Evolutionary conservation across 2,888 invertebrate genomes (phyloP).

Genomic region (Euplagia quadripunctaria): DNA sequence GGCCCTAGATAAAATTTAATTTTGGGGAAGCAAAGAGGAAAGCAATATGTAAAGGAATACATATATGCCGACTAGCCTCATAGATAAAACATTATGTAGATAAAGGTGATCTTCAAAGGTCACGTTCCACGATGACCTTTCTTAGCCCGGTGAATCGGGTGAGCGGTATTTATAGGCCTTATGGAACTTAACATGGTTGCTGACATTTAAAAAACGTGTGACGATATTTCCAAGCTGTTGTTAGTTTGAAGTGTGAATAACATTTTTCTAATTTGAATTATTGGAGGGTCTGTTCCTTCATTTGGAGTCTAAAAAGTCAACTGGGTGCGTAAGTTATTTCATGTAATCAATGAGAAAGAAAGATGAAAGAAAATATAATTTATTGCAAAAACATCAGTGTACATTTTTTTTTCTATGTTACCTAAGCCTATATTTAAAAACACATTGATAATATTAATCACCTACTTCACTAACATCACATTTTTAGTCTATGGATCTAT

Average conservation of each 20-base stretch:
- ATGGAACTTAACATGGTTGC: conserved; percentile 42
- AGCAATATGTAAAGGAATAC: not conserved
- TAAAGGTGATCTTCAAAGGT: conserved; percentile 47
- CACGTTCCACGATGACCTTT: conserved; percentile 51
- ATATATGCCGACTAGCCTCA: not conserved
- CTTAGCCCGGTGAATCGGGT: conserved; percentile 50
- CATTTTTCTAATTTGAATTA: not conserved
- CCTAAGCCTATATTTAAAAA: too few relatives aligned
- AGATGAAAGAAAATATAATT: too few relatives aligned
- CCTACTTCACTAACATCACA: too few relatives aligned
- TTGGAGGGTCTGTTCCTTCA: not conserved
- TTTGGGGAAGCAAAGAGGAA: not conserved
- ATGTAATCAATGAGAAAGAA: too few relatives aligned
- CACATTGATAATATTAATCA: too few relatives aligned
- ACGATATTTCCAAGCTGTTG: conserved; percentile 11
- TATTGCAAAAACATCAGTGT: too few relatives aligned
- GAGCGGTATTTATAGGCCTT: conserved; percentile 50
- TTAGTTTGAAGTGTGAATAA: not conserved
- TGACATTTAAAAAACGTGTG: conserved; percentile 49
- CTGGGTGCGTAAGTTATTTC: not conserved
- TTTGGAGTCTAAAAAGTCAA: not conserved
- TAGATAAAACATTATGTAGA: conserved; percentile 4
- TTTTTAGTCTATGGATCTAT: too few relatives aligned
- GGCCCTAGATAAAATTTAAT: not conserved
- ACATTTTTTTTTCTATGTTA: too few relatives aligned